These are phyloP conservation scores for Gavialis gangeticus DNA, from an alignment of 2,113 vertebrate species.

Conservation along the genomic window DNA sequence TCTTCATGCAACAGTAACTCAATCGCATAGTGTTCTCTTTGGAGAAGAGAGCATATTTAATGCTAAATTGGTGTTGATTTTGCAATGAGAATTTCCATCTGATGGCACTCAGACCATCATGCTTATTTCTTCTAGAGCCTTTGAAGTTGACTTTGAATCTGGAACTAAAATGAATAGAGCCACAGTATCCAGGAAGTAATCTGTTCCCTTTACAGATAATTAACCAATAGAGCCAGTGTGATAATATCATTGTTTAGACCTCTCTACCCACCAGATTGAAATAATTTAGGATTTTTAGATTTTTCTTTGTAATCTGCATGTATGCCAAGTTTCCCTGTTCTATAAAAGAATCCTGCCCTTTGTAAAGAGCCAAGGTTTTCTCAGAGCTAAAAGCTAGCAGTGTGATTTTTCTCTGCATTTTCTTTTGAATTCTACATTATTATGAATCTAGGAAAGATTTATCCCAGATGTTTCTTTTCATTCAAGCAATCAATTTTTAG, in stretches of 20 bases:
- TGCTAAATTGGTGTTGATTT: not conserved
- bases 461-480: fast-evolving
- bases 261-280: fast-evolving
- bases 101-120: not conserved
- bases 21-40: not conserved
- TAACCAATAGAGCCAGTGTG: too few relatives aligned
- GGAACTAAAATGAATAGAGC: not conserved
- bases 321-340: not conserved
- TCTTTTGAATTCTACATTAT: not conserved
- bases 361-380: not conserved
- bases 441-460: not conserved
- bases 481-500: not conserved
- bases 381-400: not conserved
- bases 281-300: not conserved
- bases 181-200: not conserved
- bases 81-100: not conserved
- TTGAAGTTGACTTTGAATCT: not conserved
- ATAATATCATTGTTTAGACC: not conserved
- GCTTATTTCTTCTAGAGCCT: not conserved
- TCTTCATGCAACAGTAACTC: not conserved
- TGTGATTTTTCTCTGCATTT: fast-evolving
- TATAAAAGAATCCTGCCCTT: not conserved
- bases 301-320: not conserved
- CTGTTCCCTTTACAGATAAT: not conserved
- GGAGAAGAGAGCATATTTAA: not conserved